phyloP scores from a whole-genome alignment of 2,888 invertebrate genomes.

The Athalia cordata region DNA sequence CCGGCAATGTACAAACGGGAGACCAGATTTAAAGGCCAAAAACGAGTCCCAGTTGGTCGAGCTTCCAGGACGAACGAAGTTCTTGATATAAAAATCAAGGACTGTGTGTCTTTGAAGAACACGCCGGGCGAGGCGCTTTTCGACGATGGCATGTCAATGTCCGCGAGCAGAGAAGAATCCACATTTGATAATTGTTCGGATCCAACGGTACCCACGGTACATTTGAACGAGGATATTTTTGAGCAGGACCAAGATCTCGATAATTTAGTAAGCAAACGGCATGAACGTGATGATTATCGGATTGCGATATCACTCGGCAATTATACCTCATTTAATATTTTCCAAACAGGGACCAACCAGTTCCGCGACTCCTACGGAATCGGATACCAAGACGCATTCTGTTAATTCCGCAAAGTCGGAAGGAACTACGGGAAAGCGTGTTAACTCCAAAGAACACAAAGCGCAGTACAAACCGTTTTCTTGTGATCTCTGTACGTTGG shows the following conservation, averaged over 20 bases:
- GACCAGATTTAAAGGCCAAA: constrained; percentile 73
- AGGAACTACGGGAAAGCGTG: not conserved
- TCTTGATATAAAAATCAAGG: constrained; percentile 52
- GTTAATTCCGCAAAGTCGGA: constrained; percentile 9
- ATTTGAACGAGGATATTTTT: constrained; percentile 61
- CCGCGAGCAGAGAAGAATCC: constrained; percentile 56
- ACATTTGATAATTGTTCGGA: constrained; percentile 60
- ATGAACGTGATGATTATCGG: not conserved
- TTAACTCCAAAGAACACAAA: constrained; percentile 57
- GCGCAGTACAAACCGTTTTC: constrained; percentile 69
- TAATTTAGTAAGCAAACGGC: constrained; percentile 26
- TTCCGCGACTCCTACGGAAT: not conserved
- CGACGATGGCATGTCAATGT: constrained; percentile 48
- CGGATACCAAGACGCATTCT: not conserved
- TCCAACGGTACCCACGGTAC: constrained; percentile 64
- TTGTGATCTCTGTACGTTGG: constrained; percentile 69
- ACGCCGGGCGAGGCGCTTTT: constrained; percentile 48
- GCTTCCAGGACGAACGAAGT: constrained; percentile 55
- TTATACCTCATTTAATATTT: too few relatives aligned
- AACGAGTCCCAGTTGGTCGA: constrained; percentile 72
- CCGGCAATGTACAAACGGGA: constrained; percentile 71
- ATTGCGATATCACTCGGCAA: too few relatives aligned
- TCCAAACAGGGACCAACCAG: constrained; percentile 19
- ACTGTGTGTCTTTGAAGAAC: constrained; percentile 49
- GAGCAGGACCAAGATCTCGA: constrained; percentile 50